Evolutionary conservation across 2,113 vertebrate species (phyloP).

Genomic region (Rhineura floridana): DNA sequence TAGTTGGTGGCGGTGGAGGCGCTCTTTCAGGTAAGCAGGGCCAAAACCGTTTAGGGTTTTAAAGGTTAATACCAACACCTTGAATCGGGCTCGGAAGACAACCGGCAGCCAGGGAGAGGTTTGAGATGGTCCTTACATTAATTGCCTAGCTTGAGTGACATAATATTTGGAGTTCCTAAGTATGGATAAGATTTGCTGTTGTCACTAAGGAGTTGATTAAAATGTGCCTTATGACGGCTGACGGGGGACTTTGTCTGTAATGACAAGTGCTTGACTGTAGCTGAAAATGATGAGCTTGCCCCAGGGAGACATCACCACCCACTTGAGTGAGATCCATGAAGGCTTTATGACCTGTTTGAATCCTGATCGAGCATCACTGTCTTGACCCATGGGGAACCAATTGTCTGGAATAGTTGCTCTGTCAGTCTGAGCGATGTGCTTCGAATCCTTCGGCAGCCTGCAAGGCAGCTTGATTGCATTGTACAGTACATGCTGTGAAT

Average conservation of each 20-base stretch:
- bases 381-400: constrained; percentile 80
- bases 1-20: too few species aligned
- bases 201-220: constrained; percentile 67
- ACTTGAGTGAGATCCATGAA: constrained; percentile 80
- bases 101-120: constrained; percentile 44
- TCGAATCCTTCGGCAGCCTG: constrained; percentile 72
- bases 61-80: too few species aligned
- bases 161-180: constrained; percentile 64
- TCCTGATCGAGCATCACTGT: constrained; percentile 79
- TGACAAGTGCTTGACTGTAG: constrained; percentile 79
- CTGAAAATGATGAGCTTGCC: constrained; percentile 78
- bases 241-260: constrained; percentile 76
- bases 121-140: constrained; percentile 50
- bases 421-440: constrained; percentile 80
- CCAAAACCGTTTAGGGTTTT: too few species aligned
- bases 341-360: constrained; percentile 83
- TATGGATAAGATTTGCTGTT: constrained; percentile 62
- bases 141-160: constrained; percentile 54
- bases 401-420: constrained; percentile 81
- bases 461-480: constrained; percentile 58
- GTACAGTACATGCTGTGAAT: constrained; percentile 66
- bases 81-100: too few species aligned
- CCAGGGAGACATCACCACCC: constrained; percentile 80
- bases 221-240: constrained; percentile 71
- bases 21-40: too few species aligned